Evolutionary conservation across 2,888 invertebrate genomes (phyloP).

Genomic region (Aleiodes leptofemur): DNA sequence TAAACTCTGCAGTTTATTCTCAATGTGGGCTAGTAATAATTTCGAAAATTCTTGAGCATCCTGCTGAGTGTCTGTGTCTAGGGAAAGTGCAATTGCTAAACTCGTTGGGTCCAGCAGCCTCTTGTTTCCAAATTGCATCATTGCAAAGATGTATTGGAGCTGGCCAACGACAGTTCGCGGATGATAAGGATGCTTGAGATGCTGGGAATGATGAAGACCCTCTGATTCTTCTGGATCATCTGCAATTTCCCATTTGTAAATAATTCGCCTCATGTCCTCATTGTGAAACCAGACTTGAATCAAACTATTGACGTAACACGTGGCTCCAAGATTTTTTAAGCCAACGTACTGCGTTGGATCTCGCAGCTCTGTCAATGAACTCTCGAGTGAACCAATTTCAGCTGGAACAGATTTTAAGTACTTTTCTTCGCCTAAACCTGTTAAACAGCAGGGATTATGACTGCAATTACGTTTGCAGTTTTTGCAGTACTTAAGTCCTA

Average conservation of each 20-base stretch:
- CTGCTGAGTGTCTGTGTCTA: slow-evolving; percentile 80
- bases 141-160: slow-evolving; percentile 79
- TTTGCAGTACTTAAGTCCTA: slow-evolving; percentile 70
- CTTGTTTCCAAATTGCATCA: slow-evolving; percentile 78
- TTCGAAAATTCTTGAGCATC: slow-evolving; percentile 83
- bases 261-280: slow-evolving; percentile 77
- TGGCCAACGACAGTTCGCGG: slow-evolving; percentile 77
- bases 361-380: slow-evolving; percentile 70
- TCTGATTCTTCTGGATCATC: slow-evolving; percentile 73
- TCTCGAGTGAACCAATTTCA: slow-evolving; percentile 72
- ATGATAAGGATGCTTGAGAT: slow-evolving; percentile 64
- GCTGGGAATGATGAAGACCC: slow-evolving; percentile 57
- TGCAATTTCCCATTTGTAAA: slow-evolving; percentile 78
- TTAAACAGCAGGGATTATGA: slow-evolving; percentile 79
- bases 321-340: slow-evolving; percentile 80
- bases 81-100: slow-evolving; percentile 77
- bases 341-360: slow-evolving; percentile 78
- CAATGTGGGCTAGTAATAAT: slow-evolving; percentile 78
- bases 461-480: slow-evolving; percentile 77
- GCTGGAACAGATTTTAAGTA: slow-evolving; percentile 77
- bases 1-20: slow-evolving; percentile 75
- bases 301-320: slow-evolving; percentile 82
- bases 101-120: slow-evolving; percentile 78
- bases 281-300: slow-evolving; percentile 82
- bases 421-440: slow-evolving; percentile 78